Conservation (phyloP, 2,113 vertebrate species). For the Rhegmatorhina hoffmannsi region DNA sequence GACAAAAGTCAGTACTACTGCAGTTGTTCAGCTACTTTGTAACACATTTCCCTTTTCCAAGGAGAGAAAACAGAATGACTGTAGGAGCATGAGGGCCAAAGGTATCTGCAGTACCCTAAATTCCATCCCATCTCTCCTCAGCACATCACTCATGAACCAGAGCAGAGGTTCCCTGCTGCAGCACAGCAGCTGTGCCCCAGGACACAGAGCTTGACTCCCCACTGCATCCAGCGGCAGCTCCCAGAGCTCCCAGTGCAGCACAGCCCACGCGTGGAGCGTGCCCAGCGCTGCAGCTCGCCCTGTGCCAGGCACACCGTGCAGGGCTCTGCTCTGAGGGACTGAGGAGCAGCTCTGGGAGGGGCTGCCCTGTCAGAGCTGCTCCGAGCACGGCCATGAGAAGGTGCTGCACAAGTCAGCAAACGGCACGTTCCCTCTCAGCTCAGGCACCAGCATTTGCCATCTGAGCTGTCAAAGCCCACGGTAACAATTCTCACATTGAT, state of each 20-base stretch:
- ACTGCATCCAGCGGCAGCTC: not conserved
- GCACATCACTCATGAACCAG: not conserved
- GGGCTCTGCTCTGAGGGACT: not conserved
- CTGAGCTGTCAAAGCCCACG: constrained; percentile 29
- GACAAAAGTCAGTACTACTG: not conserved
- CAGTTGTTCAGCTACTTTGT: not conserved
- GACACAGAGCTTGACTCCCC: not conserved
- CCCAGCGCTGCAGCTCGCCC: not conserved
- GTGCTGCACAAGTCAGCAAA: not conserved
- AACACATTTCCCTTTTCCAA: not conserved
- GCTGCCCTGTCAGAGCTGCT: not conserved
- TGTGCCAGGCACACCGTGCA: accelerated
- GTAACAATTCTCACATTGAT: not conserved
- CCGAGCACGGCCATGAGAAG: not conserved
- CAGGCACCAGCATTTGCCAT: not conserved
- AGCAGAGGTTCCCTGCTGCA: not conserved
- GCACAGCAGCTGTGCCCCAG: not conserved
- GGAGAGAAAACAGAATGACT: not conserved
- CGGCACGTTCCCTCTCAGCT: not conserved
- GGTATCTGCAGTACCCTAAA: not conserved
- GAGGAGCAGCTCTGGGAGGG: not conserved
- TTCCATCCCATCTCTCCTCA: not conserved
- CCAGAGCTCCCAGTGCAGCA: not conserved
- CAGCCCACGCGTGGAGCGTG: too few relatives aligned
- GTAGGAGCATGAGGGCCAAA: not conserved